Evolutionary conservation across 2,888 invertebrate genomes (phyloP), one percentile per base, ranked within the genome.

Genomic region (Ophioninae sp.): DNA sequence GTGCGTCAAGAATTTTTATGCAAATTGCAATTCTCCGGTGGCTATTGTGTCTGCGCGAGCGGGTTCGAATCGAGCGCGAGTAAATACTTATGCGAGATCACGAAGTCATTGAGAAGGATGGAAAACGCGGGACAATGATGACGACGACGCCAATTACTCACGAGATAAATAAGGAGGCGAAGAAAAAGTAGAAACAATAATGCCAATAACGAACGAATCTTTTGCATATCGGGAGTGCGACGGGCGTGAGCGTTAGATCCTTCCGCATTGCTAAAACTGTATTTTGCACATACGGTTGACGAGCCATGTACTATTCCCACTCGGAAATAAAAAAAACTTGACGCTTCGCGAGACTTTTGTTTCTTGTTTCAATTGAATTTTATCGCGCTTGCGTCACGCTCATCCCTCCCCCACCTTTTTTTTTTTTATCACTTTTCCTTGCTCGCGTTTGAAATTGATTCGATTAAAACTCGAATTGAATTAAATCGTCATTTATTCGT

Each of bases 1-100:
- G 65, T 64, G 84, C 82, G 68, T 57, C 84, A 78, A 85, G 87
- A 85, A 89, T 91, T 91, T 91, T 89, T 0, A 91, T 91, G 91
- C 90, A 89, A 90, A 91, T 91, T 85, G 82, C 10, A 56, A 79
- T 70, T 75, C 64, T 78, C 81, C 62, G 57, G 37, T 17, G 79
- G 73, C 74, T 74, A 77, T 78, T 77, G 76, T 81, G 70, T 76
- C 75, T 37, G 21, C 41, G 57, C 65, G 56, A 56, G 62, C 21
- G 59, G 10, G 13, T 21, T 23, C 10, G 44, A 44, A 44, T 44
- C 44, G 44, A 44, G 41, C 6, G 37, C 69, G 37, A 61, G 65
- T 56, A 57, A 79, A 73, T 67, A 67, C 56, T 64, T 61, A 73
- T 82, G 64, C 75, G 39, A 56, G 37, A 65, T 75, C 75, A 20